phyloP scores from a whole-genome alignment of 53 echinoderm and acorn worm genomes.

The Echinometra lucunter region DNA sequence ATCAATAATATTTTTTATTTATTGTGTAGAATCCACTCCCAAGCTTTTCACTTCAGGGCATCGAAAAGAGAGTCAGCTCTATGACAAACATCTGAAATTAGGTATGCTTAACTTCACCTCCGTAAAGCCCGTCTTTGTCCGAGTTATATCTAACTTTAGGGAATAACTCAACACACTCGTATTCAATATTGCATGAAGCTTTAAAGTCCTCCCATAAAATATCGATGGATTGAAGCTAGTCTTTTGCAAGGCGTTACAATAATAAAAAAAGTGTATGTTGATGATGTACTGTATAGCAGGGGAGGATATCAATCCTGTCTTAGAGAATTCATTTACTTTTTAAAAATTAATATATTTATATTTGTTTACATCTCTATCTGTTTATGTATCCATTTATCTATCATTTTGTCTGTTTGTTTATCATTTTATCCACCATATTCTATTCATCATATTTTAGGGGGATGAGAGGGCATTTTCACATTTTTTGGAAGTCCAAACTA shows the following conservation, averaged over 20 bases:
- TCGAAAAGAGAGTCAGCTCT: not conserved
- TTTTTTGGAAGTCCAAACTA: too few species aligned
- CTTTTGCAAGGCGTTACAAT: not conserved
- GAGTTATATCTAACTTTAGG: not conserved
- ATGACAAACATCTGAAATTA: not conserved
- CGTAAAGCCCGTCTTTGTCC: not conserved
- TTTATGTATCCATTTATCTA: too few species aligned
- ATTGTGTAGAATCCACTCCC: not conserved
- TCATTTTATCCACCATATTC: too few species aligned
- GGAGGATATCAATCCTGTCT: too few species aligned
- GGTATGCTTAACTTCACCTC: not conserved
- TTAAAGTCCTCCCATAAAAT: conserved; percentile 33
- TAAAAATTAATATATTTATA: too few species aligned
- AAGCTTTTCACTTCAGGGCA: not conserved
- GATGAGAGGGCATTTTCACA: too few species aligned
- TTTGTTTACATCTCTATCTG: too few species aligned
- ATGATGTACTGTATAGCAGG: not conserved
- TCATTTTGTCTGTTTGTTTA: too few species aligned
- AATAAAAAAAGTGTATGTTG: not conserved
- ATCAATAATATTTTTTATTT: too few species aligned
- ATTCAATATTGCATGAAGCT: conserved; percentile 9
- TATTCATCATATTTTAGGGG: too few species aligned
- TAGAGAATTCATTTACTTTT: too few species aligned
- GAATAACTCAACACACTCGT: not conserved
- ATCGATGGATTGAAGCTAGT: conserved; percentile 9